Evolutionary conservation across 1,140 invertebrate species (phyloP).

Genomic region (Homarus americanus): DNA sequence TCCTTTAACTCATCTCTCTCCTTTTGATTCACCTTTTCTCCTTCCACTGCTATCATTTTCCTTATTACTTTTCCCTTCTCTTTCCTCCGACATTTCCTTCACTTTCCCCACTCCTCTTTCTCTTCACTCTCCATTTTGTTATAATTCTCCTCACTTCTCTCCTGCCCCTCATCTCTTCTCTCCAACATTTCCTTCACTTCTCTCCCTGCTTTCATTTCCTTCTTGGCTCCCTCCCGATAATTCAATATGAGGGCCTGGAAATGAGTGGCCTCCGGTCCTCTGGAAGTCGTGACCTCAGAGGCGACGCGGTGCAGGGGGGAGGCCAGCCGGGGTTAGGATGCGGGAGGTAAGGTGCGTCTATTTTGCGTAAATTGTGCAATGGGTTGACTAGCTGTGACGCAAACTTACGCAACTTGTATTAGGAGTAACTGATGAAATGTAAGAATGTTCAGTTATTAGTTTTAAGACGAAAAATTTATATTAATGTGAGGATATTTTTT

Average conservation of each 20-base stretch:
- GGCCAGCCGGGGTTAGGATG: neutral
- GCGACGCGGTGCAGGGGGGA: too few species aligned
- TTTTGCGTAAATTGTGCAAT: too few species aligned
- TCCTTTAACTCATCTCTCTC: neutral
- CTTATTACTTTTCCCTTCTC: neutral
- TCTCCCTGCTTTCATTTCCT: conserved; percentile 4
- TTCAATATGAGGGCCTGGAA: conserved; percentile 21
- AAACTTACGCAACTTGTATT: too few species aligned
- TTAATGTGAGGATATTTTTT: too few species aligned
- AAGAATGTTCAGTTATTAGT: too few species aligned
- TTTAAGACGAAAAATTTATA: too few species aligned
- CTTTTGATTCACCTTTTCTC: neutral
- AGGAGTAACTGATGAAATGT: too few species aligned
- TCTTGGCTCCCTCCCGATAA: conserved; percentile 13
- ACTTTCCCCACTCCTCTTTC: neutral
- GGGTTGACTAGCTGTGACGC: too few species aligned
- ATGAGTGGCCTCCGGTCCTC: neutral
- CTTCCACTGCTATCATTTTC: neutral
- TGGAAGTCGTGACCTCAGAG: neutral
- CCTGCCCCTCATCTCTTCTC: neutral
- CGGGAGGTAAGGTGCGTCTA: neutral
- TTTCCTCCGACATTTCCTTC: neutral
- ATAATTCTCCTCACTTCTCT: neutral
- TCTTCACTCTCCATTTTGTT: neutral
- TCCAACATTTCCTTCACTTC: conserved; percentile 11